phyloP scores from a whole-genome alignment of 2,113 vertebrate genomes.

The Silurus glanis region DNA sequence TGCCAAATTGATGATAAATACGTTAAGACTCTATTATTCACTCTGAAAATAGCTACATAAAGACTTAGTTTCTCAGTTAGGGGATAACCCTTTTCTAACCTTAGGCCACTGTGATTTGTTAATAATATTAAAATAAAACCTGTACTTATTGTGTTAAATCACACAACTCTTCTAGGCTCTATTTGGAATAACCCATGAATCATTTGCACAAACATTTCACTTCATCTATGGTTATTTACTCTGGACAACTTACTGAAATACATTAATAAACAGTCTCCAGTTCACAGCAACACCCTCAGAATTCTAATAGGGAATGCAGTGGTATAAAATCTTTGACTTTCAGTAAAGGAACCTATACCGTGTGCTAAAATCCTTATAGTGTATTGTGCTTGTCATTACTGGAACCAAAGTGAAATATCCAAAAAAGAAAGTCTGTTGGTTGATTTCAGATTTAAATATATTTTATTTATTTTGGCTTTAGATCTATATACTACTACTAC shows the following conservation, averaged over 20 bases:
- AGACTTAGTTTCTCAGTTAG: constrained; percentile 52
- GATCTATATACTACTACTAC: not conserved
- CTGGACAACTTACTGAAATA: constrained; percentile 53
- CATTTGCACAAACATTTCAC: constrained; percentile 52
- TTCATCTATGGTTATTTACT: constrained; percentile 63
- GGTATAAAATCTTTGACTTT: constrained; percentile 61
- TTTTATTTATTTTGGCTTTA: not conserved
- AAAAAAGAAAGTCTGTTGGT: not conserved
- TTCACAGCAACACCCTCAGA: constrained; percentile 50
- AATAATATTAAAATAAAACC: constrained; percentile 15
- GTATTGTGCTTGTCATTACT: constrained; percentile 47
- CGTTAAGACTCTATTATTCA: constrained; percentile 66
- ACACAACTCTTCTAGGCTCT: constrained; percentile 18
- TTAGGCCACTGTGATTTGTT: constrained; percentile 41
- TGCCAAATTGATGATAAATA: constrained; percentile 53
- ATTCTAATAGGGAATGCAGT: constrained; percentile 47
- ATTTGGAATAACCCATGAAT: constrained; percentile 36
- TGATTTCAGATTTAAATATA: not conserved
- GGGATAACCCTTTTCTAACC: constrained; percentile 45
- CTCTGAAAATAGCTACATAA: constrained; percentile 47
- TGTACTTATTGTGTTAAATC: constrained; percentile 19
- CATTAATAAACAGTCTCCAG: constrained; percentile 65
- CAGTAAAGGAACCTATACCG: constrained; percentile 47
- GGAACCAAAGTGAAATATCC: not conserved
- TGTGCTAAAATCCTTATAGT: constrained; percentile 54